phyloP scores from a whole-genome alignment of 2,888 invertebrate genomes.

The Amaurobius ferox region DNA sequence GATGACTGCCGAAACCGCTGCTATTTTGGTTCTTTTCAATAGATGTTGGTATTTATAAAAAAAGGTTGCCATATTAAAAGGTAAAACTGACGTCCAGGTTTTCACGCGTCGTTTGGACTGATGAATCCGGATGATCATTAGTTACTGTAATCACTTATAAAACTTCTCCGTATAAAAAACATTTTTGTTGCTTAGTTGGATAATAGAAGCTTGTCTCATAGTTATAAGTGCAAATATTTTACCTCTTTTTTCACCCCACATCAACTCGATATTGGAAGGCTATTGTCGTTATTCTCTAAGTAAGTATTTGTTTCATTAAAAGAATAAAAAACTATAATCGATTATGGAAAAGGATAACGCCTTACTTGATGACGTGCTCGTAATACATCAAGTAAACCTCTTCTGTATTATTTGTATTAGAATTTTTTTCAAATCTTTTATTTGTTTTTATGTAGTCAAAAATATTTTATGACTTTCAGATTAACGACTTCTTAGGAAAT shows the following conservation, averaged over 20 bases:
- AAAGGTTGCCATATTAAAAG: constrained; percentile 24
- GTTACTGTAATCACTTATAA: constrained; percentile 36
- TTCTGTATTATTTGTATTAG: not conserved
- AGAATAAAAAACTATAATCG: not conserved
- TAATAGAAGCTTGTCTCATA: not conserved
- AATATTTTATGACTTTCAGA: too few species aligned
- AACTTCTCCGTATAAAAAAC: not conserved
- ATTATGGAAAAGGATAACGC: not conserved
- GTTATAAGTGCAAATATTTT: constrained; percentile 43
- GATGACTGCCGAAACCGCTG: constrained; percentile 60
- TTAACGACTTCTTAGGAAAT: not conserved
- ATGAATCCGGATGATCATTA: constrained; percentile 52
- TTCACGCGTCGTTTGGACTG: constrained; percentile 61
- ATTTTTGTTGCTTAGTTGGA: not conserved
- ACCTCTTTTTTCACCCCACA: constrained; percentile 37
- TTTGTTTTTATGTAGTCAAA: too few species aligned
- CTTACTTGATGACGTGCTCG: not conserved
- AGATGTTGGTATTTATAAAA: constrained; percentile 31
- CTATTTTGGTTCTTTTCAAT: constrained; percentile 47
- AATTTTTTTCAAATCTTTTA: too few species aligned
- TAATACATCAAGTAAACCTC: not conserved
- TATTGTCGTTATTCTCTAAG: not conserved
- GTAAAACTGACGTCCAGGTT: constrained; percentile 53
- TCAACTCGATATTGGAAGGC: constrained; percentile 42
- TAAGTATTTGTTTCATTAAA: not conserved